phyloP scores from a whole-genome alignment of 2,888 invertebrate genomes.

The Hyposoter dolosus region DNA sequence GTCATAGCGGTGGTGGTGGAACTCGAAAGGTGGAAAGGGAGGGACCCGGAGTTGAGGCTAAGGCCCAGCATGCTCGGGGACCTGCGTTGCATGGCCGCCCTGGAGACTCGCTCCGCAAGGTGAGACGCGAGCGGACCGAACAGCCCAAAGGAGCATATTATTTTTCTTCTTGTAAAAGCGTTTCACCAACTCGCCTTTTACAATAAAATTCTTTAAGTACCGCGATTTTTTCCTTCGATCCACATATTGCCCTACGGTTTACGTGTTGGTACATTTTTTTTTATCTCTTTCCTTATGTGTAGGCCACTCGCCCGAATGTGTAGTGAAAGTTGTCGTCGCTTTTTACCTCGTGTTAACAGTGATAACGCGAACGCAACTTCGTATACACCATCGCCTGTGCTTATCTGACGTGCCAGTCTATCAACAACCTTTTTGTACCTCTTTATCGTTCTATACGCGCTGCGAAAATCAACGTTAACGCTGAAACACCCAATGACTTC shows the following conservation, averaged over 20 bases:
- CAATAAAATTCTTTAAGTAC: slow-evolving; percentile 9
- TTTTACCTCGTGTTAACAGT: slow-evolving; percentile 70
- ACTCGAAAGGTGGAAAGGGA: slow-evolving; percentile 71
- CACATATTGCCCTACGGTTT: not conserved
- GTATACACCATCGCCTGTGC: slow-evolving; percentile 40
- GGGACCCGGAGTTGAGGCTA: slow-evolving; percentile 61
- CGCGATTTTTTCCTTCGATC: not conserved
- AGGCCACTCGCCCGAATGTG: not conserved
- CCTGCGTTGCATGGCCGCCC: slow-evolving; percentile 82
- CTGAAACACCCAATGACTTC: slow-evolving; percentile 13
- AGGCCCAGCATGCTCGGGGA: slow-evolving; percentile 80
- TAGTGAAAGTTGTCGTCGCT: slow-evolving; percentile 37
- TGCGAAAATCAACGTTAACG: slow-evolving; percentile 35
- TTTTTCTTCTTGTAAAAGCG: slow-evolving; percentile 53
- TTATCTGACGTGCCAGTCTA: slow-evolving; percentile 55
- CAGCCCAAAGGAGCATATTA: slow-evolving; percentile 48
- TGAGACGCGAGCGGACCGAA: slow-evolving; percentile 83
- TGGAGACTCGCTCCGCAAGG: slow-evolving; percentile 84
- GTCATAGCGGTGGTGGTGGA: slow-evolving; percentile 63
- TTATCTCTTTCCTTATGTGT: not conserved
- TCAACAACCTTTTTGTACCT: slow-evolving; percentile 17
- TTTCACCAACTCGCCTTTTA: slow-evolving; percentile 39
- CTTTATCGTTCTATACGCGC: slow-evolving; percentile 30
- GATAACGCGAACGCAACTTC: slow-evolving; percentile 73
- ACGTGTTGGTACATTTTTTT: not conserved